Evolutionary conservation across 2,797 vertebrate species (phyloP).

Genomic region (Phataginus tetradactyla): DNA sequence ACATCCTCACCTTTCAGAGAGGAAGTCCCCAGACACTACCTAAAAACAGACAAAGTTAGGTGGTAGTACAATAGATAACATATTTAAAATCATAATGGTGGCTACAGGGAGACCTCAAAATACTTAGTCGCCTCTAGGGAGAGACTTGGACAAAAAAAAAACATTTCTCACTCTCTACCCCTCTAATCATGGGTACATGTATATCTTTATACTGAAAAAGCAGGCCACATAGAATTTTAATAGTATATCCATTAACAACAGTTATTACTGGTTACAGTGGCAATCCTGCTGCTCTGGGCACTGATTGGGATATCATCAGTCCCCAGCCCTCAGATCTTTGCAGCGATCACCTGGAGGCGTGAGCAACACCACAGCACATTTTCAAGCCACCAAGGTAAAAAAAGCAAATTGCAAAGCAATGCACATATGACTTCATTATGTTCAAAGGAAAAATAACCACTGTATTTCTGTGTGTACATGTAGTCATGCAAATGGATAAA

Average conservation of each 20-base stretch:
- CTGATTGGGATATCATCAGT: fast-evolving
- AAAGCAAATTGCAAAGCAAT: neutral
- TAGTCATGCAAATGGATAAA: fast-evolving
- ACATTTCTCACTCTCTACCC: neutral
- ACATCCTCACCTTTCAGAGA: neutral
- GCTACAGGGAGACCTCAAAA: neutral
- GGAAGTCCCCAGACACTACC: neutral
- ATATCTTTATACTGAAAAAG: neutral
- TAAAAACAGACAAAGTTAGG: neutral
- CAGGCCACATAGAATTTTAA: neutral
- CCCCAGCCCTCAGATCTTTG: neutral
- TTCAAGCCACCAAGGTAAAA: no score
- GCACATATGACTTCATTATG: neutral
- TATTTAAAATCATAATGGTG: neutral
- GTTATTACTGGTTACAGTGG: fast-evolving
- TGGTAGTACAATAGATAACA: neutral
- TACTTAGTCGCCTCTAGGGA: neutral
- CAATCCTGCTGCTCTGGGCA: neutral
- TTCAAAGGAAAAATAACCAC: neutral
- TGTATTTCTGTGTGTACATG: fast-evolving
- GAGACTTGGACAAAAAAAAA: neutral
- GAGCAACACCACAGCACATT: no score
- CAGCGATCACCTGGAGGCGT: fast-evolving
- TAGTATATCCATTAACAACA: fast-evolving
- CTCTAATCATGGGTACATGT: neutral